These are phyloP conservation scores for Cheilosia variabilis DNA, from an alignment of 2,888 invertebrate species.

Conservation along the genomic window DNA sequence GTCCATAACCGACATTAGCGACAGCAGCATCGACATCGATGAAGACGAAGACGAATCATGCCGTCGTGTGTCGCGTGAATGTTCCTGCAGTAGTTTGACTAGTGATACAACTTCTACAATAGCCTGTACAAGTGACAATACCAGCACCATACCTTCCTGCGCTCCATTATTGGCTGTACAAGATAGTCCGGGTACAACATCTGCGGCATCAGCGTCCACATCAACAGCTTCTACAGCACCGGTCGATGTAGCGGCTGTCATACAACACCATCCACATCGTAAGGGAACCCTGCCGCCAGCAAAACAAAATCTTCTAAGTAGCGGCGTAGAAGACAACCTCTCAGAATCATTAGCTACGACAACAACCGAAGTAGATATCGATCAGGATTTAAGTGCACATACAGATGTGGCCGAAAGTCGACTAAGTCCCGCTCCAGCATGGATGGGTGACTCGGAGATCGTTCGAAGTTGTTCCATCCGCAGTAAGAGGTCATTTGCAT, in stretches of 20 bases:
- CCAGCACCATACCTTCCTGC: conserved; percentile 72
- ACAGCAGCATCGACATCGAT: conserved; percentile 81
- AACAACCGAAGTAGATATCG: conserved; percentile 81
- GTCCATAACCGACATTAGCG: conserved; percentile 78
- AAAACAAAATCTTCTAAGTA: conserved; percentile 43
- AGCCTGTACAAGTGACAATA: conserved; percentile 76
- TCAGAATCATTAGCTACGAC: conserved; percentile 81
- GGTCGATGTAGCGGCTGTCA: conserved; percentile 81
- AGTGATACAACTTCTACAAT: conserved; percentile 75
- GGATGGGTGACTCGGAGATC: conserved; percentile 44
- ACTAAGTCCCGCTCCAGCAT: conserved; percentile 28
- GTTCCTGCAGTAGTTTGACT: conserved; percentile 76
- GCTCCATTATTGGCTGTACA: conserved; percentile 76
- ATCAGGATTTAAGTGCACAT: conserved; percentile 77
- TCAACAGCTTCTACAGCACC: conserved; percentile 80
- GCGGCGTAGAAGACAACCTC: conserved; percentile 77
- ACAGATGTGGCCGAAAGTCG: conserved; percentile 40
- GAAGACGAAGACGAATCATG: conserved; percentile 77
- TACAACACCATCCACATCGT: conserved; percentile 76
- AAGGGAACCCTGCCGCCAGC: conserved; percentile 31
- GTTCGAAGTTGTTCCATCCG: conserved; percentile 61
- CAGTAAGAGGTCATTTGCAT: conserved; percentile 60
- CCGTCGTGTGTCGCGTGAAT: conserved; percentile 72
- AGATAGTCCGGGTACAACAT: conserved; percentile 76
- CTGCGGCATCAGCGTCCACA: conserved; percentile 27